Conservation (phyloP, 1,140 invertebrate species). For the Zaprionus lachaisei region DNA sequence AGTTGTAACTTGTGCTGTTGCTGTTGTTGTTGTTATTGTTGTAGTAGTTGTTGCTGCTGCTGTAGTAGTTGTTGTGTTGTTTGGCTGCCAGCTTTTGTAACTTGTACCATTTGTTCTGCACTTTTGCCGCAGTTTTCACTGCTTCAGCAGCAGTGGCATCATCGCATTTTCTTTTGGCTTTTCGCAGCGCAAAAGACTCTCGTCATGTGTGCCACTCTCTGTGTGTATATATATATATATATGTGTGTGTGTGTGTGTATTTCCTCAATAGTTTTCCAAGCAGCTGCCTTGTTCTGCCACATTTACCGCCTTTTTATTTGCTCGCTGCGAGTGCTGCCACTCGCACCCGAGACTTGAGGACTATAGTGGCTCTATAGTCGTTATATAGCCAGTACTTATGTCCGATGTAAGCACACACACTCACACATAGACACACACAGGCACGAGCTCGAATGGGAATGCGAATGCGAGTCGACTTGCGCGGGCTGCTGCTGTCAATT, state of each 20-base stretch:
- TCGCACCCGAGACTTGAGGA: slow-evolving; percentile 27
- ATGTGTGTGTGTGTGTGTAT: neutral
- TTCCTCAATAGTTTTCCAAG: slow-evolving; percentile 7
- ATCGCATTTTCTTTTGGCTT: slow-evolving; percentile 39
- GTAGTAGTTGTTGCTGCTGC: slow-evolving; percentile 21
- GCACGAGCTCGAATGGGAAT: neutral
- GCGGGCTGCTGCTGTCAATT: slow-evolving; percentile 29
- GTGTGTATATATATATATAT: neutral
- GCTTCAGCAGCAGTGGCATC: slow-evolving; percentile 23
- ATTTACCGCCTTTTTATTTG: slow-evolving; percentile 71
- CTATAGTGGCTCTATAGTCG: slow-evolving; percentile 45
- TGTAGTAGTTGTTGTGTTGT: slow-evolving; percentile 33
- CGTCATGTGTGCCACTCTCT: slow-evolving; percentile 2
- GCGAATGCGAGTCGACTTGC: slow-evolving; percentile 30
- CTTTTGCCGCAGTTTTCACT: slow-evolving; percentile 68
- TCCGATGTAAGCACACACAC: slow-evolving; percentile 15
- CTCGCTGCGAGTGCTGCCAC: slow-evolving; percentile 32
- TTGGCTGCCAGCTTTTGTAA: slow-evolving; percentile 75
- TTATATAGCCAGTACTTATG: slow-evolving; percentile 47
- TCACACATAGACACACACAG: neutral
- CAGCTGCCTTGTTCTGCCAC: slow-evolving; percentile 58
- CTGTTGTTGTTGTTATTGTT: neutral
- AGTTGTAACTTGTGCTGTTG: slow-evolving; percentile 26
- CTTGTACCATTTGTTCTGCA: slow-evolving; percentile 77
- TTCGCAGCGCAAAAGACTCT: slow-evolving; percentile 18